Evolutionary conservation across 1,140 invertebrate genomes (phyloP), one percentile per base, ranked within the genome.

Genomic region (Glomeris maerens): DNA sequence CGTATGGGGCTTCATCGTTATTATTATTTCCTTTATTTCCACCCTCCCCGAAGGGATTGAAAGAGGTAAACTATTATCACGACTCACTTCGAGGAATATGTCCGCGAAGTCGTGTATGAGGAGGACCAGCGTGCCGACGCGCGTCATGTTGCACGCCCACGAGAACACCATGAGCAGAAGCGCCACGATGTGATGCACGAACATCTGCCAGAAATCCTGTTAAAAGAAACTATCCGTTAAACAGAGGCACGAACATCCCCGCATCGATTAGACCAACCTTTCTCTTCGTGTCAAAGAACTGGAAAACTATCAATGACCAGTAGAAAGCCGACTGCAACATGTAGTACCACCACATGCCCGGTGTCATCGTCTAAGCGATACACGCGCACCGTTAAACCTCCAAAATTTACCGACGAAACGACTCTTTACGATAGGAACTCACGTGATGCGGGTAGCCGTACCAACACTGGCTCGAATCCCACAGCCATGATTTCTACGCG

Each of bases 131-230:
- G 86, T 84, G 2, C 94, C 94, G 44, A 97, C 82, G 28, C 93
- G 75, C 52, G 85, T 81, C 55, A 97, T 74, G 71, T 98, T 97
- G 64, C 86, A 86, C 1, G 91, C 77, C 88, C 91, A 98, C 25
- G 89, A 94, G 61, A 97, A 82, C 40, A 74, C 80, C 70, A 98
- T 78, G 29, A 98, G 73, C 27, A 78, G 61, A 57, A 98, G 83
- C 2, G 93, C 95, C 2, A 87, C 84, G 61, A 93, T 78, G 63
- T 98, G 93, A 70, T 97, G 94, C 42, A 94, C 74, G 64, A 96
- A 92, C 92, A 98, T 97, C 74, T 97, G 89, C 82, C 85, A 89
- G 68, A 97, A 97, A 71, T 98, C 94, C 73, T 93, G 55, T 17
- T 45, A 46, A 52, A 57, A 52, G 66, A 66, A 45, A 17, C 17